Evolutionary conservation across 2,888 invertebrate genomes (phyloP).

Genomic region (Periphyllus acericola): DNA sequence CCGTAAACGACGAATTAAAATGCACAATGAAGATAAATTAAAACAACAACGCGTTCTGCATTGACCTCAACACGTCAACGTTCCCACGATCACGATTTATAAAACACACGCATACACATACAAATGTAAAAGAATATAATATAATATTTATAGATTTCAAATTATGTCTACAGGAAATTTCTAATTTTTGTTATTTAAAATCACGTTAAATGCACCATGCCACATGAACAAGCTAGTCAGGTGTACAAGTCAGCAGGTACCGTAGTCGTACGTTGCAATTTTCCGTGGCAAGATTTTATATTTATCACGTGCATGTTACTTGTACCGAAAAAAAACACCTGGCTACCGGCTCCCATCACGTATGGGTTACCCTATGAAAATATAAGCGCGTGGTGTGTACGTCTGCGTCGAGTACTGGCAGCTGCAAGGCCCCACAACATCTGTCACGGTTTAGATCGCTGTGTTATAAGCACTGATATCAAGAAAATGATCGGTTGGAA

Average conservation of each 20-base stretch:
- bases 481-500: slow-evolving; percentile 11
- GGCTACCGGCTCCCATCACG: slow-evolving; percentile 8
- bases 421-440: slow-evolving; percentile 55
- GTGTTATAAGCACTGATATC: neutral
- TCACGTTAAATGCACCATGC: neutral
- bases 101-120: neutral
- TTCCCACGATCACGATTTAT: slow-evolving; percentile 41
- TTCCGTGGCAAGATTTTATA: neutral
- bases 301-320: neutral
- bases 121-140: neutral
- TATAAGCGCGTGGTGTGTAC: neutral
- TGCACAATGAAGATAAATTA: slow-evolving; percentile 42
- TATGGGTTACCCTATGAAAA: neutral
- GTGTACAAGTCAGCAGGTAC: slow-evolving; percentile 19
- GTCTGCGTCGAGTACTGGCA: slow-evolving; percentile 31
- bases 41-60: slow-evolving; percentile 14
- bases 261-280: neutral
- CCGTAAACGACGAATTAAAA: slow-evolving; percentile 25
- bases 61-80: slow-evolving; percentile 3
- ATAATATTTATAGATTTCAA: neutral
- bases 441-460: slow-evolving; percentile 38
- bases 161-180: neutral
- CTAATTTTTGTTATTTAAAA: neutral
- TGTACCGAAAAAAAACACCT: slow-evolving; percentile 42
- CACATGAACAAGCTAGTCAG: neutral